Conservation (phyloP, 1,140 invertebrate genomes). For the Magallana ariakensis region DNA sequence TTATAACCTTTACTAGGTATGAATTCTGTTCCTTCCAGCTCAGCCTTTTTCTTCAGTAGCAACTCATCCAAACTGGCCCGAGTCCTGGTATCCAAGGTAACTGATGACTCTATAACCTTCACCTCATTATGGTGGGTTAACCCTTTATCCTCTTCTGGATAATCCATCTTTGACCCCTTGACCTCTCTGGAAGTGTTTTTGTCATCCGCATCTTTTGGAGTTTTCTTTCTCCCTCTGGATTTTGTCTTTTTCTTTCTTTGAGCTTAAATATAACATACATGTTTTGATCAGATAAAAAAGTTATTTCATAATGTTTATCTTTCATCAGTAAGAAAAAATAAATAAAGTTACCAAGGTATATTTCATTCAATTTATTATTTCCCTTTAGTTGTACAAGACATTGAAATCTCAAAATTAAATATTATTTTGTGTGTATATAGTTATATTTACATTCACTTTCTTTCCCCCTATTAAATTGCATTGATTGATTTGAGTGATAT, state of each 20-base stretch:
- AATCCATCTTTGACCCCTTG: neutral
- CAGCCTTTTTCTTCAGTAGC: slow-evolving; percentile 31
- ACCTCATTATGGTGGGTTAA: neutral
- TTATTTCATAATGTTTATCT: no score
- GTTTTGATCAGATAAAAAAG: no score
- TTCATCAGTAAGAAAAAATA: no score
- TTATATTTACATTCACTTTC: no score
- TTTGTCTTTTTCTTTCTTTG: slow-evolving; percentile 41
- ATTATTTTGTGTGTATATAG: no score
- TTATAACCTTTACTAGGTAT: neutral
- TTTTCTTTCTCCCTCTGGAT: slow-evolving; percentile 38
- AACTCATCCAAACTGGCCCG: slow-evolving; percentile 39
- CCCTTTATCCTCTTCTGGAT: neutral
- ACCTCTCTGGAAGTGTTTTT: neutral
- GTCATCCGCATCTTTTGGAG: slow-evolving; percentile 30
- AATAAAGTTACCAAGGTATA: no score
- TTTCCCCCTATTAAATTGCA: no score
- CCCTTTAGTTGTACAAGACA: no score
- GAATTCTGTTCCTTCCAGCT: neutral
- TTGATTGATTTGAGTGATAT: no score
- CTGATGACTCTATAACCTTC: neutral
- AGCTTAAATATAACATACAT: slow-evolving; percentile 21
- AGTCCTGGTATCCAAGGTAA: slow-evolving; percentile 27
- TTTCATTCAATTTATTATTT: no score
- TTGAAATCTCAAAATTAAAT: no score